These are phyloP conservation scores for Spisula solida DNA, from an alignment of 2,888 invertebrate species.

Conservation along the genomic window DNA sequence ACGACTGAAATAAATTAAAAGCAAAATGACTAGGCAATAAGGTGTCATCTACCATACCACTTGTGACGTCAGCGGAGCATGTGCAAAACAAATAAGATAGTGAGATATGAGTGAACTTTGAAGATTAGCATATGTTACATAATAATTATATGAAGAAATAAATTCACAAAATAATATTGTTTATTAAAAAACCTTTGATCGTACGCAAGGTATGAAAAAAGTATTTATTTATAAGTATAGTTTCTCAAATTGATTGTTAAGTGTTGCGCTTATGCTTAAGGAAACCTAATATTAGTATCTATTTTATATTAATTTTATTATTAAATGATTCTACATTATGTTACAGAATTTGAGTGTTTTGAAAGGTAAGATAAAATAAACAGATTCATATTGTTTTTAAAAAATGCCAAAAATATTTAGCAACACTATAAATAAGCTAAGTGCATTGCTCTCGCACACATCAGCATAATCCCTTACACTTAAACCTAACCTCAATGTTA, in stretches of 20 bases:
- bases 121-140: background rate
- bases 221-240: background rate
- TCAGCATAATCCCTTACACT: background rate
- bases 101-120: conserved; percentile 18
- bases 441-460: background rate
- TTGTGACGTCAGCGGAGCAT: conserved; percentile 49
- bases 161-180: conserved; percentile 1
- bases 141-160: conserved; percentile 1
- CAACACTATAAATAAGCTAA: conserved; percentile 16
- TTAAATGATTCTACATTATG: background rate
- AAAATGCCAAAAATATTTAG: conserved; percentile 3
- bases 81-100: conserved; percentile 42
- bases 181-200: background rate
- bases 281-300: no score
- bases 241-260: background rate
- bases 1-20: conserved; percentile 93
- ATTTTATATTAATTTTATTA: no score
- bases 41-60: conserved; percentile 70
- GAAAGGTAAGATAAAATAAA: conserved; percentile 2
- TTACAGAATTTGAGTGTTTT: background rate
- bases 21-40: conserved; percentile 79
- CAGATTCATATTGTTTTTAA: background rate
- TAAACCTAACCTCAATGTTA: background rate
- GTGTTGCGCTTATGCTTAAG: background rate
- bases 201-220: background rate